Evolutionary conservation across 2,113 vertebrate genomes (phyloP), one percentile per base, ranked within the genome.

Genomic region (Thalassarche chlororhynchos): DNA sequence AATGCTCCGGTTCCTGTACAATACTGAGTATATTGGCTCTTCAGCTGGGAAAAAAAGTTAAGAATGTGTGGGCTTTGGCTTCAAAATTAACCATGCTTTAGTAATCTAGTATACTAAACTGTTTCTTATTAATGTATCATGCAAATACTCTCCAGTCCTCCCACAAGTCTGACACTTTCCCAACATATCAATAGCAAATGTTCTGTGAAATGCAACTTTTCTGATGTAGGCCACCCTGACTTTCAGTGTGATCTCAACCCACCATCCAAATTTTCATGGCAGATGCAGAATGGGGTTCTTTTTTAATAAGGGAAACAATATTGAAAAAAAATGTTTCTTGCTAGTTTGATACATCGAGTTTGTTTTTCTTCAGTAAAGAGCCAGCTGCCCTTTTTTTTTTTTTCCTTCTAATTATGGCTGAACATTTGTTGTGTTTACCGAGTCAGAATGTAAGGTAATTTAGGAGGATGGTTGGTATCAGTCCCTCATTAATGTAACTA

Each of bases 81-180:
- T 97, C 72, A 94, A 95, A 97, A 98, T 98, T 97, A 97, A 89
- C 96, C 96, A 97, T 96, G 97, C 97, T 97, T 98, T 98, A 98
- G 93, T 97, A 97, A 98, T 98, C 97, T 97, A 95, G 84, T 95
- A 88, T 77, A 95, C 96, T 95, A 97, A 98, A 98, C 98, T 98
- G 98, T 98, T 98, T 98, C 97, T 98, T 98, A 98, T 98, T 98
- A 98, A 98, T 98, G 96, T 96, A 98, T 98, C 98, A 97, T 96
- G 97, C 95, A 96, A 97, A 95, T 98, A 96, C 94, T 96, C 97
- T 95, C 91, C 95, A 96, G 81, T 87, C 89, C 81, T 95, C 96
- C 91, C 86, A 34, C 96, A 96, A 97, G 97, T 97, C 97, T 98
- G 95, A 98, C 98, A 98, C 97, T 98, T 98, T 98, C 97, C 96